Conservation (phyloP, 2,797 vertebrate species). For the Xerus rutilus region DNA sequence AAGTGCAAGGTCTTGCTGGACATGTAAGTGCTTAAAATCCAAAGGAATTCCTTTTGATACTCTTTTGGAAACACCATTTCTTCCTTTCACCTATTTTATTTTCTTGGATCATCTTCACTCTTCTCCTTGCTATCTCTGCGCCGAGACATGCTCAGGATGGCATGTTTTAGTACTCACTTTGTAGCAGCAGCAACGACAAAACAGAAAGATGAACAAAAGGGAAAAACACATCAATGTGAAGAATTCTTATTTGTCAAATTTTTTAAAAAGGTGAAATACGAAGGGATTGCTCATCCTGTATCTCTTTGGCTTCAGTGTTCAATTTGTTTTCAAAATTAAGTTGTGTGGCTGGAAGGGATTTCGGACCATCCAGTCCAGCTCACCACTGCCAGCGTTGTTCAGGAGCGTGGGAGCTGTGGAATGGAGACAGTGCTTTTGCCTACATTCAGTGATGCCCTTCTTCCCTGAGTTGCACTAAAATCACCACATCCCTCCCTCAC, state of each 20-base stretch:
- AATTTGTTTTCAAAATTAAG: background rate
- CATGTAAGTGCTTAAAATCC: background rate
- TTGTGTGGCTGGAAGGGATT: background rate
- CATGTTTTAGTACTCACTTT: background rate
- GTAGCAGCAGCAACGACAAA: background rate
- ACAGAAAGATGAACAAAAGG: background rate
- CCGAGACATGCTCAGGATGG: background rate
- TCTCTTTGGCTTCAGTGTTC: background rate
- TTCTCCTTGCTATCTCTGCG: background rate
- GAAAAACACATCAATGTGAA: background rate
- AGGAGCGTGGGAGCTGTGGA: accelerated
- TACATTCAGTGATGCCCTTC: background rate
- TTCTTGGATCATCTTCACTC: background rate
- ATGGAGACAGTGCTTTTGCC: background rate
- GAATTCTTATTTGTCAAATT: background rate
- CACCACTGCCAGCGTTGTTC: background rate
- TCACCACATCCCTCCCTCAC: background rate
- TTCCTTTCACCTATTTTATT: conserved; percentile 58
- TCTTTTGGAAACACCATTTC: background rate
- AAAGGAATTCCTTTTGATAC: background rate
- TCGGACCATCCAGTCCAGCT: background rate
- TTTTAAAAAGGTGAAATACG: background rate
- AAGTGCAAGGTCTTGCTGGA: conserved; percentile 53
- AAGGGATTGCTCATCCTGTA: background rate
- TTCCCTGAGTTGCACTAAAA: background rate